Evolutionary conservation across 2,797 vertebrate species (phyloP), one percentile per base, ranked within the genome.

Genomic region (Rhynchotus rufescens): DNA sequence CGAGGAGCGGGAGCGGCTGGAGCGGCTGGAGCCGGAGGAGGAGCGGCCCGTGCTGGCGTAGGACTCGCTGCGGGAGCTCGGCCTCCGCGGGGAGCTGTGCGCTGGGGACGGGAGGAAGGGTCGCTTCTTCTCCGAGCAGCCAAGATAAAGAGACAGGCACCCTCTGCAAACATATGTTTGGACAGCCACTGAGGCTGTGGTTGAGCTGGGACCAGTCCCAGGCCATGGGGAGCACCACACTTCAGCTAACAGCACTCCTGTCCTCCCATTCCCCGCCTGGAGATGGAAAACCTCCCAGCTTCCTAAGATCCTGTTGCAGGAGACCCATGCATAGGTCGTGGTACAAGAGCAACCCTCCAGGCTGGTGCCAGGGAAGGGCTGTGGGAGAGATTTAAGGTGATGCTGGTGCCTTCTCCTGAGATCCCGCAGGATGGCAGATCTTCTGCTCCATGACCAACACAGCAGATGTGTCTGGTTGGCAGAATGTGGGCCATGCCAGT

Each of bases 1-100:
- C 1, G 91, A 92, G 34, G 92, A 95, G n/a, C 28, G 89, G 68
- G 97, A 97, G 68, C 71, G 96, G 54, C 96, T 85, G 66, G 96
- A 96, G 51, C 47, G 88, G 77, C 97, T 97, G 93, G 98, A 99
- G 76, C 97, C 97, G 9, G 84, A 97, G 4, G 98, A 98, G 49
- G 98, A 99, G 47, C 98, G 96, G 91, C 97, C 98, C 7, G 97
- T 96, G 95, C 98, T 98, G 97, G 95, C 98, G 62, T 95, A 97
- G 2, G 98, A 98, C 19, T 75, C 95, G 22, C 96, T 97, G 84
- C 97, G 97, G 80, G 95, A 97, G 6, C 97, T 98, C 2, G 92
- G 96, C 67, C 96, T 96, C 30, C 90, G 79, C 0, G 96, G 96
- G 25, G 97, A 97, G 90, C 89, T 97, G 93, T 23, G 96, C 19